Percentiles rank a stretch among this genome's conserved stretches.
These are phyloP conservation scores for Virgularia gustaviana DNA, from an alignment of 92 coral and sea anemone species.

Conservation along the genomic window DNA sequence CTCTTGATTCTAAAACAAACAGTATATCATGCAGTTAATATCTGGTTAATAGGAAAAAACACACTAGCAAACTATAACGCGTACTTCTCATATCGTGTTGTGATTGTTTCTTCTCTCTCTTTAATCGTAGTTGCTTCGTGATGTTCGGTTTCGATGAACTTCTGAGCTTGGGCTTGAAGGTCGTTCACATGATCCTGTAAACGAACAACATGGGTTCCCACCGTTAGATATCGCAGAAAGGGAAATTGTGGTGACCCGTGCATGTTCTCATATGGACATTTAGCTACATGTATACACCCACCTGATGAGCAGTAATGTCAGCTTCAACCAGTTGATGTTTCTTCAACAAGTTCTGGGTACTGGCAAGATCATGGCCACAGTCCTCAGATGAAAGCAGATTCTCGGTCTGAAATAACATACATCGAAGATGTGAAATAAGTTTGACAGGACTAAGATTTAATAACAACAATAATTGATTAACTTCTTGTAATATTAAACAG, in stretches of 20 bases:
- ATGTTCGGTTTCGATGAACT: constrained; percentile 89
- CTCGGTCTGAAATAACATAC: constrained; percentile 63
- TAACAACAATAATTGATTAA: neutral
- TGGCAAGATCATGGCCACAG: constrained; percentile 93
- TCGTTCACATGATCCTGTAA: constrained; percentile 86
- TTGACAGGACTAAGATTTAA: neutral
- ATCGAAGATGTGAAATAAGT: neutral
- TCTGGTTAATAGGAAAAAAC: neutral
- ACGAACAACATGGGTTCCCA: neutral
- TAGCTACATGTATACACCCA: too few species aligned
- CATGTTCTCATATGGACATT: too few species aligned
- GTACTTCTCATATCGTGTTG: constrained; percentile 89
- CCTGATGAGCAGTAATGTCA: constrained; percentile 95
- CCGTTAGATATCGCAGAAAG: too few species aligned
- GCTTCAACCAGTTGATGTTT: constrained; percentile 97
- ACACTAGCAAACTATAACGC: neutral
- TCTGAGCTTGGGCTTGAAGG: constrained; percentile 91
- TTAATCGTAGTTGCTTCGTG: constrained; percentile 84
- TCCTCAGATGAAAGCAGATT: constrained; percentile 86
- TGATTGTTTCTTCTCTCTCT: constrained; percentile 77
- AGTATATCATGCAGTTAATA: neutral
- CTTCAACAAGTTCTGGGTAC: constrained; percentile 91
- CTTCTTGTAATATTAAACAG: neutral
- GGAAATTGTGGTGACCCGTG: too few species aligned
- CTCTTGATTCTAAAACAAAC: constrained; percentile 65